Base-by-base conservation (phyloP, 2,888 invertebrate genomes). In the Sthenelais limicola region DNA sequence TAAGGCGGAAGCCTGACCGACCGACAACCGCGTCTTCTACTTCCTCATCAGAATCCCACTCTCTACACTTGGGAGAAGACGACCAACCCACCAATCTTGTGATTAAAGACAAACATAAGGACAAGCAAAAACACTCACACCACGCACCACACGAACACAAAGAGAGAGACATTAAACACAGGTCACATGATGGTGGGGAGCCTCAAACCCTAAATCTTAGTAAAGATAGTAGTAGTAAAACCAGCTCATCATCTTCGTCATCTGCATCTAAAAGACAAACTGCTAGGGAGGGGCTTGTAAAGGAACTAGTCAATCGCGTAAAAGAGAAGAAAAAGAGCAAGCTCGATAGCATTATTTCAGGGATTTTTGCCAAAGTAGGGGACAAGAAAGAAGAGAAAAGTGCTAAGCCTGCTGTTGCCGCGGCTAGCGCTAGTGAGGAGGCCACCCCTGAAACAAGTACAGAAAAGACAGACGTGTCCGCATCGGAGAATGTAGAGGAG, bases 301-400 rank as follows among this genome's bases (percentile, higher is more conserved):
- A 62, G 62, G 62, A 62, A 28, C 38, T 62, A 21, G 62, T 62
- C 15, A 62, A 24, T 26, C 62, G 62, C 1, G 62, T 62, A 24
- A 62, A 62, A 43, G 62, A 62, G 35, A 62, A 62, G 62, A 62
- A 62, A 38, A 62, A 62, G 38, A 62, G 62, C 38, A 62, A 62
- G 28, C 62, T 62, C 15, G 62, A 62, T 62, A 62, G 62, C 62
- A 62, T 62, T 62, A 62, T 62, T 62, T 62, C 62, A 62, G 62
- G 62, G 38, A 62, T 62, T 62, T 62, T 62, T 62, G 62, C 62
- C 35, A 62, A 62, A 62, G 62, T 62, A 24, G 62, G 62, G 26
- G 62, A 62, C 62, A 62, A 62, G 26, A 62, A 62, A 28, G 62
- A 62, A 24, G 62, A 62, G 1, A 62, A 24, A 12, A 38, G n/a